A percentile compares a stretch with the other conserved stretches of the same genome.
These are phyloP conservation scores for Drosophila neotestacea DNA, from an alignment of 2,888 invertebrate genomes.

Conservation along the genomic window DNA sequence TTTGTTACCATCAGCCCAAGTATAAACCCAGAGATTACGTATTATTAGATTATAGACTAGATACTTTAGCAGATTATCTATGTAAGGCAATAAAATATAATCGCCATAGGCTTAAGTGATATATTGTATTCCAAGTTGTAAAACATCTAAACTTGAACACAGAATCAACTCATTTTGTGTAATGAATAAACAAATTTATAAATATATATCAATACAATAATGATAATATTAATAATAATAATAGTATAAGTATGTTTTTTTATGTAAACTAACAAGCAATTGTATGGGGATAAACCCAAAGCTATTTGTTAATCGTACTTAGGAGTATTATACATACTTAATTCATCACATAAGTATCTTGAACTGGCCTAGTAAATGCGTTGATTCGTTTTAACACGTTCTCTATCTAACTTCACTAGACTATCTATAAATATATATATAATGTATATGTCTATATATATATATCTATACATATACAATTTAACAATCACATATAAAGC, in stretches of 20 bases:
- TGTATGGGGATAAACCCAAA: slow-evolving; percentile 43
- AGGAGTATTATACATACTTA: slow-evolving; percentile 26
- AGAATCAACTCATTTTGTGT: slow-evolving; percentile 54
- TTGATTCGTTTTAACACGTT: slow-evolving; percentile 43
- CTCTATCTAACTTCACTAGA: slow-evolving; percentile 24
- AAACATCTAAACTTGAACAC: slow-evolving; percentile 27
- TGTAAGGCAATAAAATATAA: slow-evolving; percentile 29
- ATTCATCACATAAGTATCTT: slow-evolving; percentile 48
- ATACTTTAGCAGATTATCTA: slow-evolving; percentile 5
- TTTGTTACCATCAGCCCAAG: slow-evolving; percentile 10
- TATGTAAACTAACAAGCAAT: slow-evolving; percentile 54
- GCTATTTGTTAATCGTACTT: slow-evolving; percentile 45
- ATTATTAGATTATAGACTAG: too few relatives aligned
- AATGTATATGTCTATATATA: slow-evolving; percentile 17
- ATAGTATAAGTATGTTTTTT: slow-evolving; percentile 49
- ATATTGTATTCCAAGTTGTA: slow-evolving; percentile 35
- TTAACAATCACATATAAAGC: slow-evolving; percentile 30
- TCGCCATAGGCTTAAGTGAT: slow-evolving; percentile 44
- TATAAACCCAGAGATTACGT: slow-evolving; percentile 6
- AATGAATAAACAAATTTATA: slow-evolving; percentile 31
- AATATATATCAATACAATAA: slow-evolving; percentile 4
- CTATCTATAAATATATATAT: slow-evolving; percentile 30
- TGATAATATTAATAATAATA: background rate
- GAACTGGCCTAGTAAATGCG: slow-evolving; percentile 51
- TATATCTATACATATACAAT: slow-evolving; percentile 30